Base-by-base conservation (phyloP, 2,113 vertebrate species). In the Nansenia antarctica region DNA sequence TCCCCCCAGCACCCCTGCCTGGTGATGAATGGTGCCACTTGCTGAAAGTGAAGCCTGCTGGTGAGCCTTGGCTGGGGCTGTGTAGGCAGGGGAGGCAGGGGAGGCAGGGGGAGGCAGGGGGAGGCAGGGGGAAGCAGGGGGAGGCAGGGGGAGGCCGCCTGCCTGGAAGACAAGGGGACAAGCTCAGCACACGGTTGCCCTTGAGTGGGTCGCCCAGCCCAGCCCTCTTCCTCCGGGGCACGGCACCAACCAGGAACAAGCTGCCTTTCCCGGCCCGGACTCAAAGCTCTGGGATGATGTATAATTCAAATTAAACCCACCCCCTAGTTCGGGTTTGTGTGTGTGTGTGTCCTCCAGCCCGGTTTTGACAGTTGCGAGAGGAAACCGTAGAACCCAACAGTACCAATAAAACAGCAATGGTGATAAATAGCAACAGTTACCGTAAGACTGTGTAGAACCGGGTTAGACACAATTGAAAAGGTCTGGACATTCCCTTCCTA, bases 21-120 rank as follows among this genome's bases (percentile, higher is more conserved):
- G 75, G 85, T 92, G 91, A 93, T 93, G 91, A 93, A 93, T 93
- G 88, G 88, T 85, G 89, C 79, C 85, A 88, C 88, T 91, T 79
- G 89, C 85, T 83, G 88, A 90, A 92, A 91, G 87, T 88, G 89
- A 93, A 92, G 89, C 87, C 85, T 87, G 81, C 89, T 87, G 86
- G 88, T 82, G 87, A 86, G 85, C 76, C 78, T 90, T 91, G 88
- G 90, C 81, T 84, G 69, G 63, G 80, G 59, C 67, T 62, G 20
- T 5, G 30, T 20, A 9, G 31, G 29, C 54, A 22, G 11, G n/a
- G 71, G 70, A 84, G 83, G 76, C 79, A 66, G 64, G 72, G 69
- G 35, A 34, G 53, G 15, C 42, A 6, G 42, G 42, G n/a, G 42
- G 15, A 1, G 5, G 22, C 20, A 12, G 24, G 37, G 22, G 6